These are phyloP conservation scores for Haemorhous mexicanus DNA, from an alignment of 2,113 vertebrate genomes.

Conservation along the genomic window DNA sequence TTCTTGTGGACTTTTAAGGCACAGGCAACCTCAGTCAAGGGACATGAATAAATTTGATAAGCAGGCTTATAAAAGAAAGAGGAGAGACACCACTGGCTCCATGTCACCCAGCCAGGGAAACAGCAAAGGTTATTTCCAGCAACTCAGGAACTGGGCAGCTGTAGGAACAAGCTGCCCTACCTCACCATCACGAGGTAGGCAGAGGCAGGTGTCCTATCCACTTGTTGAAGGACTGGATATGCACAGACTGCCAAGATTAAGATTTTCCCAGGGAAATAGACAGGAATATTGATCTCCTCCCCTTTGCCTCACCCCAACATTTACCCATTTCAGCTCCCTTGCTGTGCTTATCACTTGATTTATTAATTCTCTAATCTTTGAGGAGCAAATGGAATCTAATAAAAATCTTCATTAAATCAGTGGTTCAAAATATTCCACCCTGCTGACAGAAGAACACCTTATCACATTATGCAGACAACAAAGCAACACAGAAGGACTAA, in stretches of 20 bases:
- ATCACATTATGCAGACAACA: not conserved
- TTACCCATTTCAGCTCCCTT: not conserved
- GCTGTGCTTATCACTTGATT: not conserved
- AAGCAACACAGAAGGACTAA: not conserved
- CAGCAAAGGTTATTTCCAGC: not conserved
- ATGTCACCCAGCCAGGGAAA: not conserved
- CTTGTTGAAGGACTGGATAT: not conserved
- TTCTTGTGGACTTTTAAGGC: not conserved
- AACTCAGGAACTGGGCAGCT: not conserved
- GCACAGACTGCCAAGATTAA: not conserved
- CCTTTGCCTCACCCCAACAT: accelerated
- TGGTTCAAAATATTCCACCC: not conserved
- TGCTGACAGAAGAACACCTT: not conserved
- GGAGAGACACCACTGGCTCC: not conserved
- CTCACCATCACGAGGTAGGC: not conserved
- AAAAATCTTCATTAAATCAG: not conserved
- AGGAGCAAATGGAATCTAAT: not conserved
- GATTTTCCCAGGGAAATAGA: not conserved
- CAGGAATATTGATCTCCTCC: not conserved
- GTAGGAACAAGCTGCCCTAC: not conserved
- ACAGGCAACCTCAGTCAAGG: not conserved
- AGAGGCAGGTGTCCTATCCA: not conserved
- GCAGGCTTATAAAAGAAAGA: not conserved
- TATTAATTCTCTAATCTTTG: not conserved
- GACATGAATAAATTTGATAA: not conserved